Conservation (phyloP, 2,113 vertebrate genomes). For the Micromys minutus region DNA sequence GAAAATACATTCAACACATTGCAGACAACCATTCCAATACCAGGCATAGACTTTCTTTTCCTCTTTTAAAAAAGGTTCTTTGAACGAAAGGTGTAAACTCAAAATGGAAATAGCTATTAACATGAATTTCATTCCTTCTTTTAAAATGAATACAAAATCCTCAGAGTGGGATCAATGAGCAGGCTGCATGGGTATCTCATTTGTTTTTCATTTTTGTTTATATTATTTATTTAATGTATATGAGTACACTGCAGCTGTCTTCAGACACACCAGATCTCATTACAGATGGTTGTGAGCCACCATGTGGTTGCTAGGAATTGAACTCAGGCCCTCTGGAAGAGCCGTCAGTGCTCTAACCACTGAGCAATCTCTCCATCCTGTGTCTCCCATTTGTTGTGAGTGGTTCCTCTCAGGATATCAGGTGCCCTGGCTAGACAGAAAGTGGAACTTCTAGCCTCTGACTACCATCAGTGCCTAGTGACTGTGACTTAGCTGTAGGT, state of each 20-base stretch:
- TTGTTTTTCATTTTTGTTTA: no score
- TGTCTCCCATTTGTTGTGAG: not conserved
- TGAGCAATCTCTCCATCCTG: no score
- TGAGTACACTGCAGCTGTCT: no score
- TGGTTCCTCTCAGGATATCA: not conserved
- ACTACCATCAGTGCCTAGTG: not conserved
- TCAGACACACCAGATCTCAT: no score
- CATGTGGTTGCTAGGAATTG: no score
- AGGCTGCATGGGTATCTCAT: not conserved
- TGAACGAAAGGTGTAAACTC: not conserved
- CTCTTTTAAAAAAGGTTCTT: not conserved
- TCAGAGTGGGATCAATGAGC: not conserved
- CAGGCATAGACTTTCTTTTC: not conserved
- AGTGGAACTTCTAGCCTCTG: not conserved
- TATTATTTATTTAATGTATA: no score
- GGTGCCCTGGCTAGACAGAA: not conserved
- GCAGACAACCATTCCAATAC: not conserved
- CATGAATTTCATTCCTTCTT: not conserved
- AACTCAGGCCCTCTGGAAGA: no score
- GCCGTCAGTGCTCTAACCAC: no score
- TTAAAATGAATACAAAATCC: not conserved
- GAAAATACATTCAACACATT: not conserved
- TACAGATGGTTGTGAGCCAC: no score
- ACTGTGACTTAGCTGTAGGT: not conserved
- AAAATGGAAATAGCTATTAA: not conserved